A percentile compares a stretch with the other conserved stretches of the same genome.
Conservation (phyloP, 2,113 vertebrate genomes). For the Tyrannus savana region DNA sequence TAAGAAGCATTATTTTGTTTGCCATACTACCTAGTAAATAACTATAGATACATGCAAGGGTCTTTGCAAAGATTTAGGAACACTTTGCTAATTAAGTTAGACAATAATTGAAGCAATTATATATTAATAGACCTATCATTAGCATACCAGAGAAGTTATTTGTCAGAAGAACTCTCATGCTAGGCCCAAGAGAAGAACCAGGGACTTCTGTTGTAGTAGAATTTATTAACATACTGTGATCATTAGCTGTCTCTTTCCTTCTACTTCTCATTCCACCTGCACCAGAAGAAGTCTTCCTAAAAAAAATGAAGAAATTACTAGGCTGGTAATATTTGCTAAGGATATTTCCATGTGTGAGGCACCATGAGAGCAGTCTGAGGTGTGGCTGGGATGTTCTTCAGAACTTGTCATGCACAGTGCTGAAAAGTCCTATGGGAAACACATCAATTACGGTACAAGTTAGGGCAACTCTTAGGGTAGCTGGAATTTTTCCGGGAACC, state of each 20-base stretch:
- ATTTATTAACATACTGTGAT: not conserved
- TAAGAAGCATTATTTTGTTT: not conserved
- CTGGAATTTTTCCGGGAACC: conserved; percentile 10
- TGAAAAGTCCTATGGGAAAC: not conserved
- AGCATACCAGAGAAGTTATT: not conserved
- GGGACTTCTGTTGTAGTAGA: not conserved
- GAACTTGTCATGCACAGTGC: not conserved
- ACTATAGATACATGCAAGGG: not conserved
- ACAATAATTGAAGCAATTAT: not conserved
- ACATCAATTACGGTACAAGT: not conserved
- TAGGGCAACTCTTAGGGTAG: not conserved
- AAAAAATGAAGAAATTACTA: not conserved
- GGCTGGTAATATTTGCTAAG: not conserved
- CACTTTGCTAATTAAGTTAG: not conserved
- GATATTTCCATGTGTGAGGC: accelerated
- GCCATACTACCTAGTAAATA: not conserved
- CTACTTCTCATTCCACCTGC: not conserved
- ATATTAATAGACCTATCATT: not conserved
- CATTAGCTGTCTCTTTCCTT: not conserved
- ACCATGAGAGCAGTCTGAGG: not conserved
- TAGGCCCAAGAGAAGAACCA: not conserved
- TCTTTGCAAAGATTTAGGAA: not conserved
- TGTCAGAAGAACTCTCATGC: not conserved
- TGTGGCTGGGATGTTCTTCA: not conserved
- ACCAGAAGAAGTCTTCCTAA: not conserved